Base-by-base conservation (phyloP, 2,797 vertebrate species). In the Ispidina picta region DNA sequence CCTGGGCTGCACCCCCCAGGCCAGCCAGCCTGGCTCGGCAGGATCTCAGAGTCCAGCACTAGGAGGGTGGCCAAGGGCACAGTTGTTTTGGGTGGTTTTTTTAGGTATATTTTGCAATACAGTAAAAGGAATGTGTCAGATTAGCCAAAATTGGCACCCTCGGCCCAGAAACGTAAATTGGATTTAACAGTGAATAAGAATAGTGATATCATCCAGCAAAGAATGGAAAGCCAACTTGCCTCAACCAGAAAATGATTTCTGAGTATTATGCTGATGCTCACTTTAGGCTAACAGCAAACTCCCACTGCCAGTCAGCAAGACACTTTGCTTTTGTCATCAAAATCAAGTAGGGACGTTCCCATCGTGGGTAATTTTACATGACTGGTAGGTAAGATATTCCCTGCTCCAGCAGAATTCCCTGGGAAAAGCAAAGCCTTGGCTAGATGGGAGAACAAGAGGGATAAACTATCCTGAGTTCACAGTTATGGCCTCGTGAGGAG, bases 131-230 rank as follows among this genome's bases (percentile, higher is more conserved):
- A 90, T 70, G 44, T 71, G 82, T 86, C 91, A 90, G 92, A 92
- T 95, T 92, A 90, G 75, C 54, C 90, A 90, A 89, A 91, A 94
- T 7, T 71, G 90, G 74, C 88, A 86, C 71, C 37, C 56, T 88
- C 77, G 55, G 81, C 88, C 88, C 72, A 89, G 93, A 95, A 95
- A 54, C 26, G 56, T 81, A 88, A 95, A 93, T 43, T 88, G 90
- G 93, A 93, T 90, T 92, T 96, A 92, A 92, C 85, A 94, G 83
- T 59, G 77, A 84, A 83, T 85, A 89, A 86, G 86, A 94, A 86
- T 22, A 92, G 74, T 0, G 2, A 18, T 84, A 82, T 90, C 83
- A 88, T 37, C 81, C 83, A 70, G 80, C 54, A 86, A 94, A 95
- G 84, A 93, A 88, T 84, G 68, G 81, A 86, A 91, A 91, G 64